A percentile compares a stretch with the other conserved stretches of the same genome.
phyloP scores from a whole-genome alignment of 2,113 vertebrate genomes.

The Sminthopsis crassicaudata region DNA sequence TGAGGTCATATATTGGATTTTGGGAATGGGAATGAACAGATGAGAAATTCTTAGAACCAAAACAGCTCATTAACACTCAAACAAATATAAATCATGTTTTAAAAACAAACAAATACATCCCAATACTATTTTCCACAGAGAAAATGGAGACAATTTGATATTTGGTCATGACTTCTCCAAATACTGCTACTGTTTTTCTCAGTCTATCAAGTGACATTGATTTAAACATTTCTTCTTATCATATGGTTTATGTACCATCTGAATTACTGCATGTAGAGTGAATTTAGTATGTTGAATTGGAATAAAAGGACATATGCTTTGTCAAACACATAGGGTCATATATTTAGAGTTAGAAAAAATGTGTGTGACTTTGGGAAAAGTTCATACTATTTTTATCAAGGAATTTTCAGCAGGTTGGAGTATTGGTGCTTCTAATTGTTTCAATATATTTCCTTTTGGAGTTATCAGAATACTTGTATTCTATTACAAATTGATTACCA shows the following conservation, averaged over 20 bases:
- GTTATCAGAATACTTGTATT: not conserved
- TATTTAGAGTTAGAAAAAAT: not conserved
- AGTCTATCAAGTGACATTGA: not conserved
- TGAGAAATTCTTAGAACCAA: not conserved
- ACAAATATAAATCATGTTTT: not conserved
- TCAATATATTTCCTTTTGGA: not conserved
- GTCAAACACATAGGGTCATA: not conserved
- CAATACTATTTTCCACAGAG: not conserved
- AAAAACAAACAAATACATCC: not conserved
- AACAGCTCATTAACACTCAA: not conserved
- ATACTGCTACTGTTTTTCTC: not conserved
- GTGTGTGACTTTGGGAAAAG: not conserved
- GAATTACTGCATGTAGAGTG: not conserved
- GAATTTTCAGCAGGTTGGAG: not conserved
- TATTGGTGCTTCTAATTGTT: not conserved
- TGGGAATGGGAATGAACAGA: not conserved
- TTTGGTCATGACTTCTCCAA: not conserved
- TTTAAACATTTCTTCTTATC: not conserved
- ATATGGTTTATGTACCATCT: not conserved
- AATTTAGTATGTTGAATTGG: slow-evolving; percentile 27
- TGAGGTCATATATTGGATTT: not conserved
- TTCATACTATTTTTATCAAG: not conserved
- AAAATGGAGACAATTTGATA: not conserved
- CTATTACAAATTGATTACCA: not conserved
- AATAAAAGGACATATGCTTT: slow-evolving; percentile 5